phyloP scores from a whole-genome alignment of 2,888 invertebrate genomes.

The Stratiomys singularior region DNA sequence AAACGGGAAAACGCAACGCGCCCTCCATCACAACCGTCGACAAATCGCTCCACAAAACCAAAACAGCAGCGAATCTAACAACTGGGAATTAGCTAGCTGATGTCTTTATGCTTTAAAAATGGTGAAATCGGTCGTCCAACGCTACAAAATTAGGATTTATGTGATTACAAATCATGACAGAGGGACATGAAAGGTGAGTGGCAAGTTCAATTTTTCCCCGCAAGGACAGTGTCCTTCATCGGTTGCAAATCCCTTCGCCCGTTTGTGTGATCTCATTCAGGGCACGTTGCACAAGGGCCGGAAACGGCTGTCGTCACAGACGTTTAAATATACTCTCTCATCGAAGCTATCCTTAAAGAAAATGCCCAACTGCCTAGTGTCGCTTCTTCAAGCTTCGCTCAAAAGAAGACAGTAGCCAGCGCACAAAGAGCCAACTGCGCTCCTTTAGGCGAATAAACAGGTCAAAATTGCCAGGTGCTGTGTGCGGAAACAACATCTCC shows the following conservation, averaged over 20 bases:
- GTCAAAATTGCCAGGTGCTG: slow-evolving; percentile 4
- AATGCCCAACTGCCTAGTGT: not conserved
- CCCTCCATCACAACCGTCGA: not conserved
- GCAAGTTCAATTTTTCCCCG: not conserved
- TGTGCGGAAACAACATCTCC: not conserved
- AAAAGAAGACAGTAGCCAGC: too few species aligned
- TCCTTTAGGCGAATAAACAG: not conserved
- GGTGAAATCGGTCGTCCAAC: slow-evolving; percentile 82
- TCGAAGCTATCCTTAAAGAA: not conserved
- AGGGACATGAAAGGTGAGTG: slow-evolving; percentile 90
- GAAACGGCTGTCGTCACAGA: too few species aligned
- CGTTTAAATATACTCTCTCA: not conserved
- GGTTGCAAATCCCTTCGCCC: too few species aligned
- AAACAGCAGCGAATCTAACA: slow-evolving; percentile 53
- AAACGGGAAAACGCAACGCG: slow-evolving; percentile 35
- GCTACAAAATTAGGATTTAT: slow-evolving; percentile 85
- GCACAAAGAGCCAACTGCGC: too few species aligned
- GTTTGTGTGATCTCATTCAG: too few species aligned
- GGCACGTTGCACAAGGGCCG: too few species aligned
- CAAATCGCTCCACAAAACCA: not conserved
- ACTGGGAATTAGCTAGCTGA: slow-evolving; percentile 63
- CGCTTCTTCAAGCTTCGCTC: too few species aligned
- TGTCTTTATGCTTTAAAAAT: slow-evolving; percentile 84
- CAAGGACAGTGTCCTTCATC: not conserved
- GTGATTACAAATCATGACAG: slow-evolving; percentile 89